Percentiles rank a stretch among this genome's conserved stretches.
These are phyloP conservation scores for Crocidura indochinensis DNA, from an alignment of 2,797 vertebrate species.

Conservation along the genomic window DNA sequence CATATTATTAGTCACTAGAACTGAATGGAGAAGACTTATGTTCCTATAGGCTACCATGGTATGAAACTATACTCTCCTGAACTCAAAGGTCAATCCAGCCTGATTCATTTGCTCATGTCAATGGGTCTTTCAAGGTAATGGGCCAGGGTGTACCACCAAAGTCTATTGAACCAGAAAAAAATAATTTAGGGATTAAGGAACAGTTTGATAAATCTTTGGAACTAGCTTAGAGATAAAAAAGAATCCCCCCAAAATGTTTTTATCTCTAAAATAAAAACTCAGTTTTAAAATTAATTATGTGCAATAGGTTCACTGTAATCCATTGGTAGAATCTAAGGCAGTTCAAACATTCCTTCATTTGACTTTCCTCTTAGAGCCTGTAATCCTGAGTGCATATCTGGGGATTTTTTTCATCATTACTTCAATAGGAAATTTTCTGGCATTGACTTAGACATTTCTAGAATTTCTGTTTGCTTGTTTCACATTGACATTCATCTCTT, in stretches of 20 bases:
- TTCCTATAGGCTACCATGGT: accelerated
- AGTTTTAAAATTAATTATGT: neutral
- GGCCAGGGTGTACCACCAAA: neutral
- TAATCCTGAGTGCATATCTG: too few relatives aligned
- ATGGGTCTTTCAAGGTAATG: neutral
- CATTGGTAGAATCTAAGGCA: neutral
- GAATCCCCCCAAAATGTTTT: neutral
- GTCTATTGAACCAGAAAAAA: neutral
- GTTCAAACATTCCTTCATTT: neutral
- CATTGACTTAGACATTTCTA: neutral
- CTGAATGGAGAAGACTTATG: neutral
- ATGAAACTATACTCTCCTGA: neutral
- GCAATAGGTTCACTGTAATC: neutral
- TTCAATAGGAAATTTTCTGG: neutral
- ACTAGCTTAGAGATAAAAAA: neutral
- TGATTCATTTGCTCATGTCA: accelerated
- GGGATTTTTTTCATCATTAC: neutral
- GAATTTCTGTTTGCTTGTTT: neutral
- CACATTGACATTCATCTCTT: neutral
- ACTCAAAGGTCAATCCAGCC: neutral
- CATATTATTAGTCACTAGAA: neutral
- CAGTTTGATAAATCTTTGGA: neutral
- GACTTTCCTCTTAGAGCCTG: neutral
- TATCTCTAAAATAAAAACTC: neutral
- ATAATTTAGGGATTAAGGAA: neutral